Evolutionary conservation across 37 sponge, comb jelly and placozoan species (phyloP).

Genomic region (Cliona cf. orientalis): DNA sequence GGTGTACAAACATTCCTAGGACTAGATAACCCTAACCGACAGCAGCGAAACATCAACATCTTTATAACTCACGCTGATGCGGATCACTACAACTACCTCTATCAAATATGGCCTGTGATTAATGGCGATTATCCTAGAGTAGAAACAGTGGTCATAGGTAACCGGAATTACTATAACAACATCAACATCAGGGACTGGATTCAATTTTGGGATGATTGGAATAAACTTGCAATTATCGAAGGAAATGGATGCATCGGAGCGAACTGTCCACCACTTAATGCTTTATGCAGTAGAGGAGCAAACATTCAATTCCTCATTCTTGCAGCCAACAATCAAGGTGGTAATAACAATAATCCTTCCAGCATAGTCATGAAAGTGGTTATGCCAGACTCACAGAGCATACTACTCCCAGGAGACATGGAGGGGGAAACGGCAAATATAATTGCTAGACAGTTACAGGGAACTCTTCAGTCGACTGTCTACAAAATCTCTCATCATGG

Average conservation of each 20-base stretch:
- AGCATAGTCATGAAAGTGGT: constrained; percentile 18
- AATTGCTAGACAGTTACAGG: not conserved
- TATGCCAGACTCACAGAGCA: not conserved
- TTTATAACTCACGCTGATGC: constrained; percentile 40
- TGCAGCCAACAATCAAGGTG: constrained; percentile 23
- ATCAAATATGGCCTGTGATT: not conserved
- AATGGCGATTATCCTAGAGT: too few species aligned
- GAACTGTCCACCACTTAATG: too few species aligned
- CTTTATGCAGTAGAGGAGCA: not conserved
- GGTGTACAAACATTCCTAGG: too few species aligned
- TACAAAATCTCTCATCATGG: constrained; percentile 42
- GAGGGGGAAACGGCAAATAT: constrained; percentile 8
- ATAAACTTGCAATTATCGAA: too few species aligned
- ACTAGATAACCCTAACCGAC: too few species aligned
- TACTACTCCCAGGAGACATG: constrained; percentile 23
- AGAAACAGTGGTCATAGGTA: too few species aligned
- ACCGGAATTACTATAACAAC: not conserved
- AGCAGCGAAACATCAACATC: not conserved
- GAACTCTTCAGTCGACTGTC: not conserved
- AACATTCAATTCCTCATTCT: constrained; percentile 19
- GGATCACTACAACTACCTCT: constrained; percentile 35
- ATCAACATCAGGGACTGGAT: not conserved
- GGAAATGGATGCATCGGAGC: too few species aligned
- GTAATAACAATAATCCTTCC: not conserved
- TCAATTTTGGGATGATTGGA: too few species aligned